phyloP scores from a whole-genome alignment of 2,888 invertebrate genomes.

The Galerucella pusilla region DNA sequence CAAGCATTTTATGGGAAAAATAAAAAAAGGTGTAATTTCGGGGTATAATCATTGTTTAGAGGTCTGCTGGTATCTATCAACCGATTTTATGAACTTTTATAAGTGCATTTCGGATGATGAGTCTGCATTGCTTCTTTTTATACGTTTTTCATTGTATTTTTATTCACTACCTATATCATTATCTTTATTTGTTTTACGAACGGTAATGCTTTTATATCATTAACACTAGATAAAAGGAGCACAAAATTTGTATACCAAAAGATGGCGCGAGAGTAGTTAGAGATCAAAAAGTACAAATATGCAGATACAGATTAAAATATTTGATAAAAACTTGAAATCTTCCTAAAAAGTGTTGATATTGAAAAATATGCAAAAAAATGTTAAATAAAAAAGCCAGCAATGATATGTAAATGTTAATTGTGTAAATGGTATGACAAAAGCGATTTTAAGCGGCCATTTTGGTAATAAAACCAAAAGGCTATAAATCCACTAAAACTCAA shows the following conservation, averaged over 20 bases:
- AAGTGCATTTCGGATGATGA: constrained; percentile 31
- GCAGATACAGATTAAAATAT: too few relatives aligned
- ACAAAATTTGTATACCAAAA: too few relatives aligned
- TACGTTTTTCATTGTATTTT: not conserved
- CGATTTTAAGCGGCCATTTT: constrained; percentile 28
- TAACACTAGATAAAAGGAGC: too few relatives aligned
- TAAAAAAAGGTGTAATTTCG: constrained; percentile 31
- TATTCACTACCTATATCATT: not conserved
- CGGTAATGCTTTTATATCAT: not conserved
- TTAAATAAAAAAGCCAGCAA: not conserved
- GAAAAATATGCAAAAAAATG: not conserved
- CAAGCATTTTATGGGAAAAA: constrained; percentile 33
- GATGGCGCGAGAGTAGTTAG: too few relatives aligned
- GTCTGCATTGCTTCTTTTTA: constrained; percentile 9
- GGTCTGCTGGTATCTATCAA: constrained; percentile 24
- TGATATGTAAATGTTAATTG: not conserved
- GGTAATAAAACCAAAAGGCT: constrained; percentile 46
- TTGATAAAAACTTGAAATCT: too few relatives aligned
- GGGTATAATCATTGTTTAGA: constrained; percentile 27
- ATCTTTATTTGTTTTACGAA: not conserved
- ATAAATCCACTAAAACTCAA: constrained; percentile 51
- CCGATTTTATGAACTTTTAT: constrained; percentile 30
- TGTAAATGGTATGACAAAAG: not conserved
- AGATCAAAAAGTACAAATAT: too few relatives aligned
- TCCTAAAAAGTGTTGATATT: not conserved